Evolutionary conservation across 1,140 invertebrate genomes (phyloP).

Genomic region (Ctenoplectra terminalis): DNA sequence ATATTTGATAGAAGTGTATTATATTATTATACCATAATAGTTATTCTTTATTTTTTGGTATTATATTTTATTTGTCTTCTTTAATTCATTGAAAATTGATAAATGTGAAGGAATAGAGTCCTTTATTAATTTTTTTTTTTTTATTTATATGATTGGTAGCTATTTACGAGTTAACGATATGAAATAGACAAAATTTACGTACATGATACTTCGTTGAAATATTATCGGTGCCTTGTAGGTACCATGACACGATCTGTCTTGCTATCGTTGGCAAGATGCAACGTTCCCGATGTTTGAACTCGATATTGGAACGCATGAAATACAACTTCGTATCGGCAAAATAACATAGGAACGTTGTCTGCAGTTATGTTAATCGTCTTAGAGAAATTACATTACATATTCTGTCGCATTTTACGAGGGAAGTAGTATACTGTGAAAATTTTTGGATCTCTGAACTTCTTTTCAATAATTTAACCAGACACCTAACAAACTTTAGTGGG

Average conservation of each 20-base stretch:
- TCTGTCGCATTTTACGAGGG: constrained; percentile 69
- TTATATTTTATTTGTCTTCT: too few relatives aligned
- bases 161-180: too few relatives aligned
- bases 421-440: constrained; percentile 23
- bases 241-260: not conserved
- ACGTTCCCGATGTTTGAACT: not conserved
- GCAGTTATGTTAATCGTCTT: constrained; percentile 70
- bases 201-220: too few relatives aligned
- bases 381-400: constrained; percentile 75
- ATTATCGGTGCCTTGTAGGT: too few relatives aligned
- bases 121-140: too few relatives aligned
- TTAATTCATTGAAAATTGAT: too few relatives aligned
- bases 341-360: constrained; percentile 42
- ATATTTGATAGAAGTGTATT: too few relatives aligned
- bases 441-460: constrained; percentile 11
- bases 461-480: not conserved
- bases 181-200: too few relatives aligned
- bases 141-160: too few relatives aligned
- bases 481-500: constrained; percentile 2
- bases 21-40: too few relatives aligned
- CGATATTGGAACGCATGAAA: constrained; percentile 10
- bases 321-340: constrained; percentile 18
- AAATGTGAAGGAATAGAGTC: too few relatives aligned
- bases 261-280: not conserved
- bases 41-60: too few relatives aligned